These are phyloP conservation scores for Aphelinus certus DNA, from an alignment of 1,140 invertebrate species.

Conservation along the genomic window DNA sequence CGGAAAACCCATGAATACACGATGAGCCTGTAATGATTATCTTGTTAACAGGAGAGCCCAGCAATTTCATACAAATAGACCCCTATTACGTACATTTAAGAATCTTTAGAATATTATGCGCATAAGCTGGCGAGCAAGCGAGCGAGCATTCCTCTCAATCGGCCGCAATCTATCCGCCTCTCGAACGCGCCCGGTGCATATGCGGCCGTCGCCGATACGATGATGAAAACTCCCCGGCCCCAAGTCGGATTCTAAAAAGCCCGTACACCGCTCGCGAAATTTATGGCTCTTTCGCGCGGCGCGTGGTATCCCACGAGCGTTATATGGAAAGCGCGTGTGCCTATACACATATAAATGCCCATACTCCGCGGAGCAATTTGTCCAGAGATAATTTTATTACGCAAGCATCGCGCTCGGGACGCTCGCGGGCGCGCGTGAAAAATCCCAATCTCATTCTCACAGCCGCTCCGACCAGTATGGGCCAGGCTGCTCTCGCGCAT, in stretches of 20 bases:
- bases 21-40: too few relatives aligned
- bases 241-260: neutral
- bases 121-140: too few relatives aligned
- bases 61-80: too few relatives aligned
- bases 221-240: constrained; percentile 1
- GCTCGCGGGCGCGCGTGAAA: neutral
- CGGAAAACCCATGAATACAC: too few relatives aligned
- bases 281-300: constrained; percentile 19
- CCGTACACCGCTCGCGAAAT: neutral
- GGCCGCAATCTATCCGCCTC: neutral
- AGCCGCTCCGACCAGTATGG: too few relatives aligned
- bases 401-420: constrained; percentile 13
- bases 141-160: neutral
- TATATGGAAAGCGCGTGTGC: constrained; percentile 4
- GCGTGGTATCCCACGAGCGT: constrained; percentile 7
- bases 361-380: constrained; percentile 14
- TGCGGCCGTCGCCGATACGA: neutral
- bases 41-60: too few relatives aligned
- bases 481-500: neutral
- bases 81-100: too few relatives aligned
- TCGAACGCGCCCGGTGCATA: too few relatives aligned
- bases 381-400: constrained; percentile 30
- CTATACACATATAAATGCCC: neutral
- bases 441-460: constrained; percentile 9
- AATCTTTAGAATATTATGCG: too few relatives aligned